A percentile compares a stretch with the other conserved stretches of the same genome.
Evolutionary conservation across 2,888 invertebrate species (phyloP).

Genomic region (Miltochrista miniata): DNA sequence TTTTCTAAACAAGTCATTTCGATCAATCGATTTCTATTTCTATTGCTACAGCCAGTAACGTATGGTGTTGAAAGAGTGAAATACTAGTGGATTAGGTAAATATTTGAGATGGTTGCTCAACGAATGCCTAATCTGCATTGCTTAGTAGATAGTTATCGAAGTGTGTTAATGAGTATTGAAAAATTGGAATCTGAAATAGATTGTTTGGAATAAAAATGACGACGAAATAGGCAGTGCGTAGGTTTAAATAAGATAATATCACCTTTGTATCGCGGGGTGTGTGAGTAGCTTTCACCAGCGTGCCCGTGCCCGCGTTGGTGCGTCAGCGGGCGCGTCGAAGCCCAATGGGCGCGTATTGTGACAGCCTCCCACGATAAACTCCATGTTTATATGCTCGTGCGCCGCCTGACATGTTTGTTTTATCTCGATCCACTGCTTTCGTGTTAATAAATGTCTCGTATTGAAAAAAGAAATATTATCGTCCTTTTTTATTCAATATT

Average conservation of each 20-base stretch:
- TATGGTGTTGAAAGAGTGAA: background rate
- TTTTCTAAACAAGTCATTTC: background rate
- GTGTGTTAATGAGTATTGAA: constrained; percentile 56
- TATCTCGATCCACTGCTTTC: constrained; percentile 77
- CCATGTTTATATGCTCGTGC: constrained; percentile 77
- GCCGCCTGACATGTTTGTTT: constrained; percentile 82
- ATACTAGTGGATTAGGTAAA: constrained; percentile 8
- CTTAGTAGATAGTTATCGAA: constrained; percentile 44
- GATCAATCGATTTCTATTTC: background rate
- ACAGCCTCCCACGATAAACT: constrained; percentile 83
- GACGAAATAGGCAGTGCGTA: constrained; percentile 61
- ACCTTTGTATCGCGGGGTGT: constrained; percentile 68
- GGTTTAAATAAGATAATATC: constrained; percentile 73
- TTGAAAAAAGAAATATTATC: constrained; percentile 57
- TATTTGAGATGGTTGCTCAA: constrained; percentile 20
- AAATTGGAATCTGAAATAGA: constrained; percentile 48
- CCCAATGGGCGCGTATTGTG: constrained; percentile 76
- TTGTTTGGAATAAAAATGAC: constrained; percentile 44
- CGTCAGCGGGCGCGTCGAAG: constrained; percentile 56
- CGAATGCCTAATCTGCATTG: constrained; percentile 23
- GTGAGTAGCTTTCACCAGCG: constrained; percentile 74
- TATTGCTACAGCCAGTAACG: background rate
- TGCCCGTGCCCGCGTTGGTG: constrained; percentile 59
- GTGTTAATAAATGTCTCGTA: constrained; percentile 81
- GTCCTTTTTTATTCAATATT: constrained; percentile 65